These are phyloP conservation scores for Serranochromis macrocephalus DNA, from an alignment of 2,113 vertebrate species.

Conservation along the genomic window DNA sequence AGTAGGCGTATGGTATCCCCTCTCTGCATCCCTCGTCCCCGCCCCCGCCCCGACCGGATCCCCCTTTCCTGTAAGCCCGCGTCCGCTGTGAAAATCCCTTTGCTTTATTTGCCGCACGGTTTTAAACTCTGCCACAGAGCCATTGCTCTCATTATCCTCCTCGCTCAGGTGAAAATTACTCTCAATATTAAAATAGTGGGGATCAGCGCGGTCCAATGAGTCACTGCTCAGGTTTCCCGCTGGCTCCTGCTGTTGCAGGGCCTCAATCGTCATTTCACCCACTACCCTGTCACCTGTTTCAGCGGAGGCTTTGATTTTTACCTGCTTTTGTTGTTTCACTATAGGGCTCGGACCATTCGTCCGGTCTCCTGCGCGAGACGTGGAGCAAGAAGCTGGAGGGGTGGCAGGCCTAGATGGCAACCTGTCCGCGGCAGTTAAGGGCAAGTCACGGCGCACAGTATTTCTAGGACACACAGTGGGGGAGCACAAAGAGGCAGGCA, in stretches of 20 bases:
- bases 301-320: too few species aligned
- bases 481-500: too few species aligned
- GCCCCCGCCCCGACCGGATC: fast-evolving
- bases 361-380: fast-evolving
- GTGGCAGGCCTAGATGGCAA: fast-evolving
- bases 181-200: fast-evolving
- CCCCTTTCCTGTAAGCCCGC: fast-evolving
- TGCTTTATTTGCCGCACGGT: fast-evolving
- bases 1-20: fast-evolving
- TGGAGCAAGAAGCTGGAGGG: fast-evolving
- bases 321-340: fast-evolving
- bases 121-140: fast-evolving
- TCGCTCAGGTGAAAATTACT: too few species aligned
- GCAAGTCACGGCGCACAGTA: fast-evolving
- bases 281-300: too few species aligned
- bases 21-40: fast-evolving
- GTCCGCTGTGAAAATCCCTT: fast-evolving
- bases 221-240: fast-evolving
- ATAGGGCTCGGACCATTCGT: too few species aligned
- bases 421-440: fast-evolving
- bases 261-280: too few species aligned
- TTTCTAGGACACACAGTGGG: fast-evolving
- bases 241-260: too few species aligned
- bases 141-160: fast-evolving
- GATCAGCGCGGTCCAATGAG: too few species aligned